Evolutionary conservation across 1,140 invertebrate species (phyloP), one percentile per base, ranked within the genome.

Genomic region (Sinella curviseta): DNA sequence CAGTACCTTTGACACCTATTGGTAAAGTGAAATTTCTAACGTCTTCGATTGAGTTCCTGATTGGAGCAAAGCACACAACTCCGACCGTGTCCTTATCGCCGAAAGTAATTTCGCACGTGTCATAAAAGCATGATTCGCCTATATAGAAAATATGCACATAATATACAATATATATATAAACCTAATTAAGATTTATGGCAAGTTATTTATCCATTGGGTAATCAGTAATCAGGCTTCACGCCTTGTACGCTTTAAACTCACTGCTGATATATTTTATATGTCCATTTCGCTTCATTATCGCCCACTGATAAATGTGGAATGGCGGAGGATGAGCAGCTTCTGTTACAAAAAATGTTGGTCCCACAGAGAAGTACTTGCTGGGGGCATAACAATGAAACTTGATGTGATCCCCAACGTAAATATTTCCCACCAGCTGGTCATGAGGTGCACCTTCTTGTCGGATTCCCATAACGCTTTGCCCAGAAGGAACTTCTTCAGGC

Each of bases 21-120:
- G 54, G 33, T 1, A 79, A 31, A 0, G 78, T 79, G 31, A 76
- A 76, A 34, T 76, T 76, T 3, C 74, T 28, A 3, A 76, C 34
- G 34, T 79, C 78, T 3, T 74, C 39, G 0, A 54, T 4, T 3
- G 78, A 79, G 54, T 67, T 70, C 57, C 57, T 35, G 14, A 79
- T 20, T 0, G 78, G 78, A 8, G 78, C 78, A 67, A 76, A 67
- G 30, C 78, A 79, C 4, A 70, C 55, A 24, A 79, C 60, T 48
- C 74, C 78, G 0, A 75, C 75, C 12, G 78, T 79, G 26, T 76
- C 57, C 24, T 34, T 65, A 33, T 79, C 78, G 0, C 70, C 78
- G 33, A 79, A 79, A 24, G 78, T 79, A 17, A 79, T 79, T 70
- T 79, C 78, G 74, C 78, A 79, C n/a, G 67, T 65, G 35, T 79